A percentile compares a stretch with the other conserved stretches of the same genome.
Conservation (phyloP, 2,888 invertebrate species). For the Apocheima hispidaria region DNA sequence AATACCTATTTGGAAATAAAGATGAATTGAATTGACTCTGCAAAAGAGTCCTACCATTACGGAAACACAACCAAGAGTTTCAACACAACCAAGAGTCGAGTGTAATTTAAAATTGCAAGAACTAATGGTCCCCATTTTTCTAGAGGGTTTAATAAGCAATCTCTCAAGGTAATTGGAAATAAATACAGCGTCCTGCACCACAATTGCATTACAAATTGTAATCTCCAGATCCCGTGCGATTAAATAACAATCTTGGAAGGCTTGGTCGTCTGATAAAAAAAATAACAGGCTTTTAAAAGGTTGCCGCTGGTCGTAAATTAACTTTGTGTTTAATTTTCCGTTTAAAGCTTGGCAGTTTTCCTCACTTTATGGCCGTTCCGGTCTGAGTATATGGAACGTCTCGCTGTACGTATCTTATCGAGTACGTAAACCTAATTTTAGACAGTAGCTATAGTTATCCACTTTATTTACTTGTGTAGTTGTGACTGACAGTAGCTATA, state of each 20-base stretch:
- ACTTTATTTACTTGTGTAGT: too few relatives aligned
- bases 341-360: neutral
- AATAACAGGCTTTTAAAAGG: neutral
- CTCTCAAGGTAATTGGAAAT: neutral
- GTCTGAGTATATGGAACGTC: too few relatives aligned
- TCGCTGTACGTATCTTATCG: neutral
- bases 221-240: neutral
- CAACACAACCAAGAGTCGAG: too few relatives aligned
- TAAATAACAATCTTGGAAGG: neutral
- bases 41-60: too few relatives aligned
- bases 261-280: neutral
- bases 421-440: too few relatives aligned
- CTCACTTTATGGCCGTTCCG: neutral
- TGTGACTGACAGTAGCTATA: too few relatives aligned
- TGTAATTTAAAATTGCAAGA: too few relatives aligned
- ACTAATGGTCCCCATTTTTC: too few relatives aligned
- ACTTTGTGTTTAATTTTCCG: neutral
- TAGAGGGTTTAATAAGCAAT: neutral
- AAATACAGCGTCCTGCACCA: neutral
- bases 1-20: too few relatives aligned
- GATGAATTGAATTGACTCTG: too few relatives aligned
- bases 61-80: too few relatives aligned
- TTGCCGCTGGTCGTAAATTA: neutral
- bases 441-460: too few relatives aligned
- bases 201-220: constrained; percentile 4